phyloP scores from a whole-genome alignment of 2,888 invertebrate species.

The Rhyacophila evoluta region DNA sequence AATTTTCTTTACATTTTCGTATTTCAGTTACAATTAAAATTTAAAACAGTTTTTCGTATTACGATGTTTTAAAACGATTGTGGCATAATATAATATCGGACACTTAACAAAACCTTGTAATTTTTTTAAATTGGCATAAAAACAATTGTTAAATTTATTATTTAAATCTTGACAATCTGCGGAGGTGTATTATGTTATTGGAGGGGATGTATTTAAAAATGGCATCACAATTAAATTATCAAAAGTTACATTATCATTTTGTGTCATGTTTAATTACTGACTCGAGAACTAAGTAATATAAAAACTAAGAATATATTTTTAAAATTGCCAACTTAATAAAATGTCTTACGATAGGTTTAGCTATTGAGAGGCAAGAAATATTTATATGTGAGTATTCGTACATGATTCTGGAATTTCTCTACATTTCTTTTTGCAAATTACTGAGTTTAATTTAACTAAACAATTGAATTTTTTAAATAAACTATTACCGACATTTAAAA shows the following conservation, averaged over 20 bases:
- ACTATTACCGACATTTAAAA: too few species aligned
- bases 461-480: too few species aligned
- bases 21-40: not conserved
- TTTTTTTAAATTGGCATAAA: too few species aligned
- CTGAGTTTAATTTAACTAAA: too few species aligned
- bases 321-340: not conserved
- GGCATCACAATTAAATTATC: slow-evolving; percentile 30
- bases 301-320: not conserved
- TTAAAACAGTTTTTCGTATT: too few species aligned
- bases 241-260: slow-evolving; percentile 3
- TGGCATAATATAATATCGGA: too few species aligned
- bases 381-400: not conserved
- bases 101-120: too few species aligned
- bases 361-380: slow-evolving; percentile 6
- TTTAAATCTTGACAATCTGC: too few species aligned
- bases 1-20: not conserved
- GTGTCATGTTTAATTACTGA: not conserved
- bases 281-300: not conserved
- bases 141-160: too few species aligned
- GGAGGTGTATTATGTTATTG: too few species aligned
- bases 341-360: not conserved
- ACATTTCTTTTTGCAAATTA: too few species aligned
- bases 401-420: not conserved
- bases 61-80: too few species aligned
- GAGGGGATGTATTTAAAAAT: slow-evolving; percentile 32